Conservation (phyloP, 2,888 invertebrate species). For the Platycnemis pennipes region DNA sequence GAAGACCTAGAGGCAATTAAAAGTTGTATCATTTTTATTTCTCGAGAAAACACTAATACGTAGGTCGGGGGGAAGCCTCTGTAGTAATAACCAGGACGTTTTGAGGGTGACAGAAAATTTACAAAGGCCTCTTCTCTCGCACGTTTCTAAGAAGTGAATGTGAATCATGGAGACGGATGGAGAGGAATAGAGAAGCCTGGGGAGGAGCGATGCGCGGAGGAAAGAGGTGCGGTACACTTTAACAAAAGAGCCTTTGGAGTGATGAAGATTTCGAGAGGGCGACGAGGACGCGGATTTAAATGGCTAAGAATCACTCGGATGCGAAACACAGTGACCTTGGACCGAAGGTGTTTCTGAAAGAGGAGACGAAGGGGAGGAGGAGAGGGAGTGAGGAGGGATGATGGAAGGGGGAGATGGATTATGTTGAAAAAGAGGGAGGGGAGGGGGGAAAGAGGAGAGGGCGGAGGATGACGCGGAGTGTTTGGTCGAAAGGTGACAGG, state of each 20-base stretch:
- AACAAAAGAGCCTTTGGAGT: neutral
- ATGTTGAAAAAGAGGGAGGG: neutral
- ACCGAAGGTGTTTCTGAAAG: neutral
- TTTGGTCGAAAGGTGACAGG: neutral
- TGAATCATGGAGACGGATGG: neutral
- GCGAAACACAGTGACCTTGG: slow-evolving; percentile 52
- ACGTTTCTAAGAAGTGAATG: neutral
- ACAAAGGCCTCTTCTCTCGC: neutral
- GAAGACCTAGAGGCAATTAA: neutral
- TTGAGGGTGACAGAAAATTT: neutral
- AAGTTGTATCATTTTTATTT: neutral
- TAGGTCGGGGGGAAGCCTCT: neutral
- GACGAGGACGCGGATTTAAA: slow-evolving; percentile 53
- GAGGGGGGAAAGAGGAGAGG: neutral
- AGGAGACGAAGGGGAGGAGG: neutral
- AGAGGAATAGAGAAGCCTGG: neutral
- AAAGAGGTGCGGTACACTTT: neutral
- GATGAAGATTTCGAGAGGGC: slow-evolving; percentile 43
- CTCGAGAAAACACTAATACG: neutral
- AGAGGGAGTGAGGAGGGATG: neutral
- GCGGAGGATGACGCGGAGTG: neutral
- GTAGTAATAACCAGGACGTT: neutral
- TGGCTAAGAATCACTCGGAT: slow-evolving; percentile 57
- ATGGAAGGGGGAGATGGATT: neutral
- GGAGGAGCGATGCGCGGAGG: neutral